Percentiles rank a stretch among this genome's conserved stretches.
phyloP scores from a whole-genome alignment of 2,888 invertebrate species.

The Pseudanteris insignis region DNA sequence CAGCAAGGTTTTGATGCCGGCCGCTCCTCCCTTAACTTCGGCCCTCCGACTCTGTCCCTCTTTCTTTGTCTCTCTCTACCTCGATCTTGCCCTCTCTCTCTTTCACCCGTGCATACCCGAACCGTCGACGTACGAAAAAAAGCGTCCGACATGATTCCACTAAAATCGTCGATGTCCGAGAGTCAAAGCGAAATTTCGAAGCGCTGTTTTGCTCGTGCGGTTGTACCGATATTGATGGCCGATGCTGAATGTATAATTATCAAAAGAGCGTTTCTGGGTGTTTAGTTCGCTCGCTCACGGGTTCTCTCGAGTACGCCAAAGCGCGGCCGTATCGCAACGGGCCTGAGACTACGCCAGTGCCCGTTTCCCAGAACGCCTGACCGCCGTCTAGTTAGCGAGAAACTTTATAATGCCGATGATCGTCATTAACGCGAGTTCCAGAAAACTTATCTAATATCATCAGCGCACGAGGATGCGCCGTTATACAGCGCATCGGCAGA shows the following conservation, averaged over 20 bases:
- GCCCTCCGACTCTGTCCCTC: too few species aligned
- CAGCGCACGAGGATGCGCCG: not conserved
- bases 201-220: constrained; percentile 4
- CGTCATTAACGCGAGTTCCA: not conserved
- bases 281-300: not conserved
- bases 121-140: constrained; percentile 5
- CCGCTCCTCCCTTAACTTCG: too few species aligned
- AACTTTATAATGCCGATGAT: not conserved
- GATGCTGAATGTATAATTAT: constrained; percentile 13
- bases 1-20: too few species aligned
- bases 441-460: not conserved
- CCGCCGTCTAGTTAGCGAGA: not conserved
- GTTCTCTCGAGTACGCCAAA: not conserved
- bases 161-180: constrained; percentile 21
- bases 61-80: too few species aligned
- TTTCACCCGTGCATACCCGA: too few species aligned
- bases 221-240: constrained; percentile 18
- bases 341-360: too few species aligned
- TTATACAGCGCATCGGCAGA: too few species aligned
- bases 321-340: too few species aligned
- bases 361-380: not conserved
- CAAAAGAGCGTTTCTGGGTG: constrained; percentile 3
- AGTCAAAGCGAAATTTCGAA: constrained; percentile 17
- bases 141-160: constrained; percentile 27
- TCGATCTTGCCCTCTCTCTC: too few species aligned